Evolutionary conservation across 2,113 vertebrate genomes (phyloP), one percentile per base, ranked within the genome.

Genomic region (Boulengeromyrus knoepffleri): DNA sequence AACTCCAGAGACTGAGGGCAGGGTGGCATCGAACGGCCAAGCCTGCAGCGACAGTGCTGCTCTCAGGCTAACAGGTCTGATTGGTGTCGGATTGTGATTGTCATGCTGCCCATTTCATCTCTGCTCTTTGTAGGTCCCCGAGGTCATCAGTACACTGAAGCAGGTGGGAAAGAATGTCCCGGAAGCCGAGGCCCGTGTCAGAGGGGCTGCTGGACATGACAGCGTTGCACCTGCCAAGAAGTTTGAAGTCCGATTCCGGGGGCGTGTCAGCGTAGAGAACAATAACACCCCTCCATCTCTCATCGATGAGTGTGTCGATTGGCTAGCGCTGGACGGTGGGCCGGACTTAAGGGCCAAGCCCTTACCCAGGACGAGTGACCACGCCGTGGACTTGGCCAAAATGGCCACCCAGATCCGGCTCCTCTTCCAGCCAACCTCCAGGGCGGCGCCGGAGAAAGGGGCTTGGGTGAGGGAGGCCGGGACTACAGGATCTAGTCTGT

Each of bases 261-360:
- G 99, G 56, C 95, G 98, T 0, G 97, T 97, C 90, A 97, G 96
- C 0, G 98, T 99, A 47, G 97, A 98, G 0, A 97, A 98, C 93
- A 98, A 97, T 94, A 99, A 99, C 49, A 98, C 98, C 1, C 98
- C 98, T 0, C 98, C 98, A 0, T 98, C 98, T 0, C 95, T 99
- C n/a, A 99, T 99, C 12, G 99, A 99, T 13, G 97, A 99, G 93
- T 99, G 99, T 94, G 99, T 99, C 0, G 97, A 99, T 93, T 98
- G 98, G 94, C 99, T 99, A 12, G 96, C 97, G 77, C 96, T 92
- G 84, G 93, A 97, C 45, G 96, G 95, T 31, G 92, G 88, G 31
- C 10, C 6, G 4, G 15, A 93, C 85, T 90, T 92, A 62, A 90
- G 92, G 87, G 92, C 91, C 45, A 27, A 31, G 21, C 19, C 9